Base-by-base conservation (phyloP, 2,888 invertebrate species). In the Cheiracanthium punctorium region DNA sequence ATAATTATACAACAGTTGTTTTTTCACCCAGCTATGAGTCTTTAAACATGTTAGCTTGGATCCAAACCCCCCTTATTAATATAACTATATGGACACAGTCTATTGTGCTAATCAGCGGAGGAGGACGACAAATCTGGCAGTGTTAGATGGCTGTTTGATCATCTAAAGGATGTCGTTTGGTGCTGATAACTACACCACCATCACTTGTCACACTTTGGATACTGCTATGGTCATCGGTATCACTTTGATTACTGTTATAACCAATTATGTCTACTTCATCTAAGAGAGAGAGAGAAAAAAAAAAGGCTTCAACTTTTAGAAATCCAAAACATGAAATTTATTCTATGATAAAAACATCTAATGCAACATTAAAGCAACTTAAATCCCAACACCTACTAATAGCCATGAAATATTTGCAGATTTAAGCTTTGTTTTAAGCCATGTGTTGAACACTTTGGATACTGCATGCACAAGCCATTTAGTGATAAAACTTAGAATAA, bases 181-280 rank as follows among this genome's bases (percentile, higher is more conserved):
- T 94, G 91, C 94, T 94, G 93, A 94, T 94, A 90, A 94, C 94
- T 91, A 94, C 95, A 90, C 95, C 95, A 91, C 95, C 95, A 93
- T 95, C 95, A 91, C 94, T 94, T 90, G 94, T 94, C 88, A 92
- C 92, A 87, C 93, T 93, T 92, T 95, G 95, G 76, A 91, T 90
- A 92, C 95, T 95, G 92, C 95, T 94, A 91, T 95, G 94, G 92
- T 96, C 96, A 93, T 96, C 96, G 90, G 95, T 95, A 89, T 92
- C 92, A 92, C 96, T 96, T 92, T 95, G 95, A 93, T 95, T 95
- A 92, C 95, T 95, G 91, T 95, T 95, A 93, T 96, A 96, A 82
- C 96, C 96, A 91, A 95, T 95, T 91, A 96, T 95, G 92, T 96
- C 96, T 91, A 96, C 95, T 92, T 96, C 96, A 93, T 96, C 96